Evolutionary conservation across 2,888 invertebrate genomes (phyloP).

Genomic region (Synergus laeviventris): DNA sequence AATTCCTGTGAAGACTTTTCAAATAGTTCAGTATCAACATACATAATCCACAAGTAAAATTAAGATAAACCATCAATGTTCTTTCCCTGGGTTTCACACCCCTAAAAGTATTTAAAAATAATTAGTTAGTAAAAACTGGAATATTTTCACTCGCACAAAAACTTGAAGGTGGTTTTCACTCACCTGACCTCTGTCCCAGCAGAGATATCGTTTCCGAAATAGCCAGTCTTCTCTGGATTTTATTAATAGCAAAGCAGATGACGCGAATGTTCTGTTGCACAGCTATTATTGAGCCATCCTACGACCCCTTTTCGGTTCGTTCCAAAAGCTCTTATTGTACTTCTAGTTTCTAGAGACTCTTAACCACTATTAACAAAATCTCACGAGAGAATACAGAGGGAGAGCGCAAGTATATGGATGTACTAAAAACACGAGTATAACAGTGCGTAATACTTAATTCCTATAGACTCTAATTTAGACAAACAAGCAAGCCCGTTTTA

Average conservation of each 20-base stretch:
- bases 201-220: conserved; percentile 65
- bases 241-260: conserved; percentile 69
- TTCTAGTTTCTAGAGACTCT: conserved; percentile 26
- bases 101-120: background rate
- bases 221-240: conserved; percentile 62
- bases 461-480: background rate
- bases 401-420: background rate
- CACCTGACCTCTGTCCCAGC: conserved; percentile 56
- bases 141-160: background rate
- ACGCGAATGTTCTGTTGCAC: conserved; percentile 62
- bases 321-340: conserved; percentile 40
- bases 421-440: background rate
- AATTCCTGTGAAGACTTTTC: background rate
- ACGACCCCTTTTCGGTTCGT: conserved; percentile 41
- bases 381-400: conserved; percentile 27
- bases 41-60: background rate
- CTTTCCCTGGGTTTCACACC: background rate
- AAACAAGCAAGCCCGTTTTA: background rate
- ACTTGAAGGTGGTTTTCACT: conserved; percentile 47
- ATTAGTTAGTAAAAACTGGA: background rate
- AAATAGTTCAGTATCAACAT: no score
- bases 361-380: conserved; percentile 21
- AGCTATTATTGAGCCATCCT: conserved; percentile 63
- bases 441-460: background rate
- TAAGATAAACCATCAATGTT: background rate